A percentile compares a stretch with the other conserved stretches of the same genome.
Conservation (phyloP, 2,888 invertebrate species). For the Ormyrus nitidulus region DNA sequence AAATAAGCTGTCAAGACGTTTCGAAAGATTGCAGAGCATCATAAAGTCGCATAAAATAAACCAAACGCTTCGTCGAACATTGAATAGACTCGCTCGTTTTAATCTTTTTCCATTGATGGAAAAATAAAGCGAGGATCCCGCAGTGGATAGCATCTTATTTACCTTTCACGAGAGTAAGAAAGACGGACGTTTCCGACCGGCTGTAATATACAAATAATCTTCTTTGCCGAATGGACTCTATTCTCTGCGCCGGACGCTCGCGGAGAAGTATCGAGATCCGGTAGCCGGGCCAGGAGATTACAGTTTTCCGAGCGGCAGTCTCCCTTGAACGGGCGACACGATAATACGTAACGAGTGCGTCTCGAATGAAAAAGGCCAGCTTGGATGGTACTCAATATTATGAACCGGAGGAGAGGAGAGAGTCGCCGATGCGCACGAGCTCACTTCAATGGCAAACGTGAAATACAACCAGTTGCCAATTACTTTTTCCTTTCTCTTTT, state of each 20-base stretch:
- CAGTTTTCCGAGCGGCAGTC: slow-evolving; percentile 13
- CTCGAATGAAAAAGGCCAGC: not conserved
- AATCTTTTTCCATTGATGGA: too few species aligned
- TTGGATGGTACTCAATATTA: slow-evolving; percentile 38
- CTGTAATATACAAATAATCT: not conserved
- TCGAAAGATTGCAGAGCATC: too few species aligned
- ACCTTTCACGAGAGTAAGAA: too few species aligned
- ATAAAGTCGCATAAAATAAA: too few species aligned
- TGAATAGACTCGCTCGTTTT: too few species aligned
- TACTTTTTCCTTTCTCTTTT: slow-evolving; percentile 29
- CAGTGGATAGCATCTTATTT: too few species aligned
- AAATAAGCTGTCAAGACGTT: too few species aligned
- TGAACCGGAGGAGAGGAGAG: slow-evolving; percentile 25
- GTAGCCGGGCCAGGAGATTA: not conserved
- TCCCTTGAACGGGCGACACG: not conserved
- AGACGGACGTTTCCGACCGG: too few species aligned
- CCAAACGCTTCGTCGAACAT: too few species aligned
- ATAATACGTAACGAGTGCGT: slow-evolving; percentile 8
- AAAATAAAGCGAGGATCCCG: too few species aligned
- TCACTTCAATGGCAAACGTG: slow-evolving; percentile 17
- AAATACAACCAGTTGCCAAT: slow-evolving; percentile 40
- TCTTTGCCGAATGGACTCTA: not conserved
- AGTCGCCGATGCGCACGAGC: slow-evolving; percentile 23
- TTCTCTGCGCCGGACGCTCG: too few species aligned
- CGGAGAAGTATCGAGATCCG: too few species aligned